phyloP scores from a whole-genome alignment of 2,797 vertebrate genomes.

The Lutjanus campechanus region DNA sequence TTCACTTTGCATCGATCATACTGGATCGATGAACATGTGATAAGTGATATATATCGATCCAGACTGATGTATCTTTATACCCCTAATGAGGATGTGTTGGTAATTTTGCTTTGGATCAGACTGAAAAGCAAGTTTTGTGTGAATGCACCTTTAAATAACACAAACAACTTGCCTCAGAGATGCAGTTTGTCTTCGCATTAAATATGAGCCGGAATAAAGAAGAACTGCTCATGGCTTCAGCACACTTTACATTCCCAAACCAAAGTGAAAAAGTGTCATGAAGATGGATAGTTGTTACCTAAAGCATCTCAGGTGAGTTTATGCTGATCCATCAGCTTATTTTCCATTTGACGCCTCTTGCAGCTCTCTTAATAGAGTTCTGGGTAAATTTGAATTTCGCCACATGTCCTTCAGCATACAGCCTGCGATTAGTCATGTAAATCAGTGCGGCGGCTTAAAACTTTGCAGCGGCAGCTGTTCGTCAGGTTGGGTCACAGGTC shows the following conservation, averaged over 20 bases:
- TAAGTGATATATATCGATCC: too few relatives aligned
- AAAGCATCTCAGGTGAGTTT: constrained; percentile 23
- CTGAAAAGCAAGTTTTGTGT: not conserved
- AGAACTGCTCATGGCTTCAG: not conserved
- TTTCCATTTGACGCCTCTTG: not conserved
- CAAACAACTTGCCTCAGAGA: not conserved
- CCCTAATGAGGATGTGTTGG: too few relatives aligned
- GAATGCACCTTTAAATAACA: not conserved
- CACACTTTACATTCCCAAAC: not conserved
- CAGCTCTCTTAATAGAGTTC: constrained; percentile 6
- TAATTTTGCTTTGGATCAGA: too few relatives aligned
- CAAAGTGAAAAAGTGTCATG: not conserved
- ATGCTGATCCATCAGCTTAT: constrained; percentile 16
- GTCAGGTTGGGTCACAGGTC: constrained; percentile 10
- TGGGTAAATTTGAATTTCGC: constrained; percentile 20
- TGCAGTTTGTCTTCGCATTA: not conserved
- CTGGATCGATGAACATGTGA: too few relatives aligned
- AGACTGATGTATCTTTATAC: too few relatives aligned
- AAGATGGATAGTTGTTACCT: constrained; percentile 4
- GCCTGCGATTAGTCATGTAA: constrained; percentile 42
- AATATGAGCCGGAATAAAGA: not conserved
- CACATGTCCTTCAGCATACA: constrained; percentile 38
- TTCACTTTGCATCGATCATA: too few relatives aligned
- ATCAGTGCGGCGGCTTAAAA: constrained; percentile 37
- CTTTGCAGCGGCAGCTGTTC: constrained; percentile 20